phyloP scores from a whole-genome alignment of 2,797 vertebrate genomes.

The Antrozous pallidus region DNA sequence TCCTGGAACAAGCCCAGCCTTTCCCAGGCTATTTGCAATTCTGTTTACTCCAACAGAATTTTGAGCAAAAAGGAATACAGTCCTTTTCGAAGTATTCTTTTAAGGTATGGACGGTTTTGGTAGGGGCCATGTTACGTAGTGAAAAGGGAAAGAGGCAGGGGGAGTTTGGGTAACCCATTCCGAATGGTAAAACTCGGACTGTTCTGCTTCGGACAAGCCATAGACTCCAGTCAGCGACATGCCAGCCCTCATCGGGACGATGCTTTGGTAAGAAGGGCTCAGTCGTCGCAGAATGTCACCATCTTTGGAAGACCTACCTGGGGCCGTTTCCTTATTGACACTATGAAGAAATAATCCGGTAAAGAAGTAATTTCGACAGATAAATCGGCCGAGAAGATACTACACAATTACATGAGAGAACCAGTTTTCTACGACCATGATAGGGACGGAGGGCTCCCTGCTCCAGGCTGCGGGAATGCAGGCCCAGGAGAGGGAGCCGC shows the following conservation, averaged over 20 bases:
- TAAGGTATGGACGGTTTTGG: background rate
- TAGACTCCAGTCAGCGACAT: background rate
- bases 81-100: background rate
- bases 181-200: background rate
- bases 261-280: background rate
- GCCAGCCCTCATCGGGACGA: background rate
- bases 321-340: background rate
- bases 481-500: background rate
- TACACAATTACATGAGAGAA: background rate
- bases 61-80: background rate
- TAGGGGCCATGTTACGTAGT: background rate
- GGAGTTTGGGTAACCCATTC: background rate
- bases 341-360: background rate
- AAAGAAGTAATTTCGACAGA: slow-evolving; percentile 12
- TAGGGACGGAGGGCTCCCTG: background rate
- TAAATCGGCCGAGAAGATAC: background rate
- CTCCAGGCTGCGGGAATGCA: background rate
- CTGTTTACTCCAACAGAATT: slow-evolving; percentile 3
- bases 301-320: background rate
- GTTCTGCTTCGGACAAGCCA: background rate
- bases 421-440: background rate
- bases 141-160: background rate
- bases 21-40: background rate
- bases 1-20: slow-evolving; percentile 57
- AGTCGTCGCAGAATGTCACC: background rate